Conservation (phyloP, 2,888 invertebrate genomes). For the Tenodera sinensis region DNA sequence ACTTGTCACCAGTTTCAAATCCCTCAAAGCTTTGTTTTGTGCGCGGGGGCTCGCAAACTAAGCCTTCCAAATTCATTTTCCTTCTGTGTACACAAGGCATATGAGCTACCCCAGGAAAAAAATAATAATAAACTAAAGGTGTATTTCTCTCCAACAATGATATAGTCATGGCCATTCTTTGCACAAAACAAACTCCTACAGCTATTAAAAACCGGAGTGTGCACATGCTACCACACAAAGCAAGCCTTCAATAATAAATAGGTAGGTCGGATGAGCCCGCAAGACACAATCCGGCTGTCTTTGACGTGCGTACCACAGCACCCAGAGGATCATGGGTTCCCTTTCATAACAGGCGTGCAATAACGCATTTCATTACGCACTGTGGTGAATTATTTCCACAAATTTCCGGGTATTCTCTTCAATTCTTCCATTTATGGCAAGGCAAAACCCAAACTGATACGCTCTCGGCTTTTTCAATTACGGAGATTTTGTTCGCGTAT, state of each 20-base stretch:
- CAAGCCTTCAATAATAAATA: not conserved
- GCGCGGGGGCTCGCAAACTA: not conserved
- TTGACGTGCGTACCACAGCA: not conserved
- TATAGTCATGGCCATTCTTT: not conserved
- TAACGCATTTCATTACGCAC: no score
- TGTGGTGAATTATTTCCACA: no score
- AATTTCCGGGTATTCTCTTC: no score
- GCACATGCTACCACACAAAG: not conserved
- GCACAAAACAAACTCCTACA: not conserved
- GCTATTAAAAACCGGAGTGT: not conserved
- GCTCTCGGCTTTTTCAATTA: no score
- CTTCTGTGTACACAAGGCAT: not conserved
- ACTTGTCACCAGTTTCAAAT: not conserved
- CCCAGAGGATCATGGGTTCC: no score
- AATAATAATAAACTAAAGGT: not conserved
- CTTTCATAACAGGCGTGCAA: no score
- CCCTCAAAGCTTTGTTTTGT: not conserved
- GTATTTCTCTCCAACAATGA: not conserved
- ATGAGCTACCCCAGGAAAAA: not conserved
- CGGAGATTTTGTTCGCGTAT: no score
- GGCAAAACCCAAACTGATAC: no score
- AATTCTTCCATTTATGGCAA: no score
- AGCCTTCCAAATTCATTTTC: not conserved
- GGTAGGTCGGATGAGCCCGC: not conserved
- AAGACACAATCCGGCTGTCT: not conserved